Conservation (phyloP, 2,888 invertebrate genomes). For the Rotaria sp. region DNA sequence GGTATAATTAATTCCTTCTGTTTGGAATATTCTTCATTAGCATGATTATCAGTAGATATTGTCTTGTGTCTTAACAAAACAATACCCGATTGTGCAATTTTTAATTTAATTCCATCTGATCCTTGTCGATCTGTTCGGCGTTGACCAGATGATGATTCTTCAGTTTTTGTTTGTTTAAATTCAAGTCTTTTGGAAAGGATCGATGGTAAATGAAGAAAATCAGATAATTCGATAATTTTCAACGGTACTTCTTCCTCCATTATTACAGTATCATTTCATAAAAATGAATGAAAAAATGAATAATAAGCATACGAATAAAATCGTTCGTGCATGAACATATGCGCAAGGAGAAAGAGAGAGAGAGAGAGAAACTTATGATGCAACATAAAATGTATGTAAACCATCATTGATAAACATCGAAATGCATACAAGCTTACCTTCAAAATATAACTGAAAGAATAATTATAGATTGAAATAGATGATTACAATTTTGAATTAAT, state of each 20-base stretch:
- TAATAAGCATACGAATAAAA: not conserved
- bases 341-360: not conserved
- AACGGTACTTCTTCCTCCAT: not conserved
- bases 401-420: not conserved
- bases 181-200: not conserved
- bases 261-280: not conserved
- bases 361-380: not conserved
- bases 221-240: conserved; percentile 21
- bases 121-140: not conserved
- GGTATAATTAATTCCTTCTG: conserved; percentile 7
- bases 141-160: not conserved
- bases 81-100: not conserved
- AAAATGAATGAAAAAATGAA: not conserved
- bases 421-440: not conserved
- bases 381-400: not conserved
- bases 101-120: not conserved
- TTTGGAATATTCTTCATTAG: not conserved
- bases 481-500: not conserved
- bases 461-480: not conserved
- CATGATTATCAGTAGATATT: not conserved
- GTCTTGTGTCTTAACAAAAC: not conserved
- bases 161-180: not conserved
- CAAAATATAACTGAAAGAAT: not conserved
- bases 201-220: not conserved
- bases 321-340: conserved; percentile 7